These are phyloP conservation scores for Zaprionus africanus DNA, from an alignment of 1,140 invertebrate species.

Conservation along the genomic window DNA sequence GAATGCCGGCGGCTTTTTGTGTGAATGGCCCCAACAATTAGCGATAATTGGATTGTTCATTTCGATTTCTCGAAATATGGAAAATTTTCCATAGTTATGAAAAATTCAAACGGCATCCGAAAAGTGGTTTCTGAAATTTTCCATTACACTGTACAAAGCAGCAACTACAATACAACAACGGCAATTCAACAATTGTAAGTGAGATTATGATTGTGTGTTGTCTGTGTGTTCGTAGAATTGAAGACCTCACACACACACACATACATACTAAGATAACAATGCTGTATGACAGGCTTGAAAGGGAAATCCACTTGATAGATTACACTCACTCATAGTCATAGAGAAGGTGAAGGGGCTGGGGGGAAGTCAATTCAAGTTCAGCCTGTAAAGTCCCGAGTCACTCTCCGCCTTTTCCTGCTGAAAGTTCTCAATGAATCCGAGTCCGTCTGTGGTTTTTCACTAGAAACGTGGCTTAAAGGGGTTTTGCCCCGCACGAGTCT, in stretches of 20 bases:
- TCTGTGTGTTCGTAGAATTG: neutral
- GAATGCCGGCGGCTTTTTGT: neutral
- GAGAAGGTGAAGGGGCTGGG: neutral
- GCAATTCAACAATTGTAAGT: conserved; percentile 21
- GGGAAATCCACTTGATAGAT: conserved; percentile 40
- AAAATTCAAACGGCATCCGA: conserved; percentile 45
- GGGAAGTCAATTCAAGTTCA: conserved; percentile 53
- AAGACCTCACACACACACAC: conserved; percentile 15
- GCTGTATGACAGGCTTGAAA: conserved; percentile 27
- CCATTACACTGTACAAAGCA: conserved; percentile 45
- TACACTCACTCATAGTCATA: neutral
- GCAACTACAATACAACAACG: conserved; percentile 9
- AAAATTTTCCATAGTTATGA: conserved; percentile 69
- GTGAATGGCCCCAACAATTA: conserved; percentile 52
- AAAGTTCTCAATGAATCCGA: conserved; percentile 13
- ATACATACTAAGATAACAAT: neutral
- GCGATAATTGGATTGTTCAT: conserved; percentile 67
- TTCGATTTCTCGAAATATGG: conserved; percentile 53
- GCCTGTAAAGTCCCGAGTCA: neutral
- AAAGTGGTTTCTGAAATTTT: conserved; percentile 69
- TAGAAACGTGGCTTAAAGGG: neutral
- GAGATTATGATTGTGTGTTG: conserved; percentile 3
- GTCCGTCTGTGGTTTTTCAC: neutral
- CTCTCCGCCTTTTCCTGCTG: neutral
- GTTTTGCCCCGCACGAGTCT: neutral